Percentiles rank a stretch among this genome's conserved stretches.
Evolutionary conservation across 2,888 invertebrate species (phyloP).

Genomic region (Pollenia angustigena): DNA sequence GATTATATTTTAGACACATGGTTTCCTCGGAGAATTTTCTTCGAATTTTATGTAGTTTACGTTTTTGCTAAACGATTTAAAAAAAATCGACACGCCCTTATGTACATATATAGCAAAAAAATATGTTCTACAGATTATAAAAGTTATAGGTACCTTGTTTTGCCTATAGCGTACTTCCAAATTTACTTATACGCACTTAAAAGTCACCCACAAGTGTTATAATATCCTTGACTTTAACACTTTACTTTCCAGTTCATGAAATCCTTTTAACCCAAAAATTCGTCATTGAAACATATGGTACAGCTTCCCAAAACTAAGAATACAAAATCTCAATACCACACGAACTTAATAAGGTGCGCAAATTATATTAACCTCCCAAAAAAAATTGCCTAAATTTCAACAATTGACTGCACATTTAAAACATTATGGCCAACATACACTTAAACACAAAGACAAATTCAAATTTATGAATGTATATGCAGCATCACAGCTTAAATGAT

Average conservation of each 20-base stretch:
- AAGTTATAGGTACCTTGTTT: not conserved
- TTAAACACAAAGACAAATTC: not conserved
- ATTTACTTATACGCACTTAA: not conserved
- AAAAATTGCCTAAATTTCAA: slow-evolving; percentile 61
- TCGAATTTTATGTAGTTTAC: no score
- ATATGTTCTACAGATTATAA: not conserved
- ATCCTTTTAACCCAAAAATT: slow-evolving; percentile 39
- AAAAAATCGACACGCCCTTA: no score
- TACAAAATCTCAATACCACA: slow-evolving; percentile 14
- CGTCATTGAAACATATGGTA: slow-evolving; percentile 59
- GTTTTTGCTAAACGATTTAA: no score
- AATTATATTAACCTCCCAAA: slow-evolving; percentile 58
- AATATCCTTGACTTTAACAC: slow-evolving; percentile 71
- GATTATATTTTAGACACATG: no score
- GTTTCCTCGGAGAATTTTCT: no score
- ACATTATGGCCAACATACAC: slow-evolving; percentile 31
- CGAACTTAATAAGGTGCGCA: slow-evolving; percentile 17
- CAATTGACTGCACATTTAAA: slow-evolving; percentile 66
- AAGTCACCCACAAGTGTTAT: slow-evolving; percentile 65
- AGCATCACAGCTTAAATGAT: slow-evolving; percentile 66
- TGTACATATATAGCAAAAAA: no score
- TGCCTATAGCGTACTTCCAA: not conserved
- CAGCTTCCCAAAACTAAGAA: slow-evolving; percentile 53
- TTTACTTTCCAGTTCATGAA: slow-evolving; percentile 59
- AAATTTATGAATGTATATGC: not conserved